Evolutionary conservation across 2,113 vertebrate species (phyloP).

Genomic region (Tympanuchus pallidicinctus): DNA sequence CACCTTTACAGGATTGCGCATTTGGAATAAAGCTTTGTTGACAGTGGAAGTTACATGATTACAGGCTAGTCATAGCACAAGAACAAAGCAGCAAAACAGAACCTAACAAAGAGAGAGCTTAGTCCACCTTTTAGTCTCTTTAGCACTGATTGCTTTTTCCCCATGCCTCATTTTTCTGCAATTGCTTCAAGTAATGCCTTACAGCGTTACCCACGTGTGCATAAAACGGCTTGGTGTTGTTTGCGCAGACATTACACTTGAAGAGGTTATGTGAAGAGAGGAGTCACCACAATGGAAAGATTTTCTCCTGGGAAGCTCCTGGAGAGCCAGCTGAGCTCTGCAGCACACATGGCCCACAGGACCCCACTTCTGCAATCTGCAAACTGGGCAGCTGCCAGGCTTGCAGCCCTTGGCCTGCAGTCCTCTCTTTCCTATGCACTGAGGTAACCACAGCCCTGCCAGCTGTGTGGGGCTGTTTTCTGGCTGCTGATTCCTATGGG

Average conservation of each 20-base stretch:
- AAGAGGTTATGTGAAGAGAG: neutral
- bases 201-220: neutral
- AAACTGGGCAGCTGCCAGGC: rapidly evolving
- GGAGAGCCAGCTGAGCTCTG: neutral
- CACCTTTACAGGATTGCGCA: neutral
- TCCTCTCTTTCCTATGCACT: neutral
- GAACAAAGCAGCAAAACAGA: neutral
- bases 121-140: neutral
- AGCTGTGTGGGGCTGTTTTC: neutral
- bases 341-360: rapidly evolving
- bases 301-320: neutral
- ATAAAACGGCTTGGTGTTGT: neutral
- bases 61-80: neutral
- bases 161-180: neutral
- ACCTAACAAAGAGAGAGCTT: neutral
- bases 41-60: rapidly evolving
- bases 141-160: rapidly evolving
- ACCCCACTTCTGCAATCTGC: neutral
- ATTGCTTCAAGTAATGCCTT: neutral
- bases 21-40: neutral
- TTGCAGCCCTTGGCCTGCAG: neutral
- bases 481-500: neutral
- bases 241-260: neutral
- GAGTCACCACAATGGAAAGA: neutral
- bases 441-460: neutral